These are phyloP conservation scores for Pionites leucogaster DNA, from an alignment of 2,113 vertebrate genomes.

Conservation along the genomic window DNA sequence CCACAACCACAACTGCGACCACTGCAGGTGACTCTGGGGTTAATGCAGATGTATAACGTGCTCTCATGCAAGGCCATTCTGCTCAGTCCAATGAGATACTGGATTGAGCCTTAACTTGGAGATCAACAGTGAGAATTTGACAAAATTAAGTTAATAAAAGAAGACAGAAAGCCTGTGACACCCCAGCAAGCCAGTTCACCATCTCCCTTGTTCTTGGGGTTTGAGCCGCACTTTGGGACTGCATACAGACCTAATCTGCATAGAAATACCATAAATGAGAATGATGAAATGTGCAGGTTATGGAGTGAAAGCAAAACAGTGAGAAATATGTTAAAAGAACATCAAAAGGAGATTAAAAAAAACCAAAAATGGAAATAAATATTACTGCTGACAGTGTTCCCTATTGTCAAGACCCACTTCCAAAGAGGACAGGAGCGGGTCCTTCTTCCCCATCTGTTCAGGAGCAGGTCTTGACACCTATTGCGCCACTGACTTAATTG, in stretches of 20 bases:
- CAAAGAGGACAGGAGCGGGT: background rate
- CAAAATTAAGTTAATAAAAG: background rate
- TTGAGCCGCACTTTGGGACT: background rate
- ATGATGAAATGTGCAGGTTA: accelerated
- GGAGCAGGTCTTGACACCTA: background rate
- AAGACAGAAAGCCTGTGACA: background rate
- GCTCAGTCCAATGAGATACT: accelerated
- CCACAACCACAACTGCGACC: background rate
- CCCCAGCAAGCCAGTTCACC: background rate
- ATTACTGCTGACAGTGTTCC: background rate
- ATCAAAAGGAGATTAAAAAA: background rate
- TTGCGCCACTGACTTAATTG: too few relatives aligned
- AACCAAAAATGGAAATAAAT: background rate
- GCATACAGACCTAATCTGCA: accelerated
- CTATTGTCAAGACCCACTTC: background rate
- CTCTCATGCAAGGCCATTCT: too few relatives aligned
- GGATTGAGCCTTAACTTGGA: background rate
- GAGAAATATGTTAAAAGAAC: background rate
- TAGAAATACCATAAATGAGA: accelerated
- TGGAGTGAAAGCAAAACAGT: background rate
- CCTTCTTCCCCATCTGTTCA: background rate
- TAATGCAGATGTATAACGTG: background rate
- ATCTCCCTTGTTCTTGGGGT: background rate
- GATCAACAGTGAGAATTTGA: background rate
- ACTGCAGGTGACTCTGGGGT: accelerated